Conservation (phyloP, 2,113 vertebrate species). For the Apteryx owenii region DNA sequence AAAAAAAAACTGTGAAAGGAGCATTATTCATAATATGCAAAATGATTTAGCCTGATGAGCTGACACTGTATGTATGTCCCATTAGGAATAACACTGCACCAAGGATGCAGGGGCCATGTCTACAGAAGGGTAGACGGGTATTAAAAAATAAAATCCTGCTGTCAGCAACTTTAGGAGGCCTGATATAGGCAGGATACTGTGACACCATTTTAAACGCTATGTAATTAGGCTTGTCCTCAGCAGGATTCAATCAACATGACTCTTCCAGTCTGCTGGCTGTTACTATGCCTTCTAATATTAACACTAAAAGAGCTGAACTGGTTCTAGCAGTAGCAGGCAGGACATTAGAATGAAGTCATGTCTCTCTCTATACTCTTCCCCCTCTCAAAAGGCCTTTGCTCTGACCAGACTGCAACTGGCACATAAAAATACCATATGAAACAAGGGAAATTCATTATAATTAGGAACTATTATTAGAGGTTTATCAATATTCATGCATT, state of each 20-base stretch:
- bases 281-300: background rate
- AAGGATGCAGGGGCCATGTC: accelerated
- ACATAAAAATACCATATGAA: accelerated
- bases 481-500: background rate
- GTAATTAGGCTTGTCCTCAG: background rate
- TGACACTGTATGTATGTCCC: accelerated
- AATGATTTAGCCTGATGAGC: background rate
- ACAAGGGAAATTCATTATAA: background rate
- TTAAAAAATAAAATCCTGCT: background rate
- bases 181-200: background rate
- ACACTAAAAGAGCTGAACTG: background rate
- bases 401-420: background rate
- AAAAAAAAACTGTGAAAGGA: background rate
- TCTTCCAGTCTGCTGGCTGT: background rate
- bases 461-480: background rate
- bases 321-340: accelerated
- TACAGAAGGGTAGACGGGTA: background rate
- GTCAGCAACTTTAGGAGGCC: background rate
- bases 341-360: background rate
- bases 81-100: background rate
- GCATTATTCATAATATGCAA: background rate
- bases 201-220: background rate
- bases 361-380: background rate
- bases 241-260: background rate
- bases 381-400: background rate